Percentiles rank a stretch among this genome's conserved stretches.
phyloP scores from a whole-genome alignment of 2,888 invertebrate genomes.

The Callinectes sapidus region DNA sequence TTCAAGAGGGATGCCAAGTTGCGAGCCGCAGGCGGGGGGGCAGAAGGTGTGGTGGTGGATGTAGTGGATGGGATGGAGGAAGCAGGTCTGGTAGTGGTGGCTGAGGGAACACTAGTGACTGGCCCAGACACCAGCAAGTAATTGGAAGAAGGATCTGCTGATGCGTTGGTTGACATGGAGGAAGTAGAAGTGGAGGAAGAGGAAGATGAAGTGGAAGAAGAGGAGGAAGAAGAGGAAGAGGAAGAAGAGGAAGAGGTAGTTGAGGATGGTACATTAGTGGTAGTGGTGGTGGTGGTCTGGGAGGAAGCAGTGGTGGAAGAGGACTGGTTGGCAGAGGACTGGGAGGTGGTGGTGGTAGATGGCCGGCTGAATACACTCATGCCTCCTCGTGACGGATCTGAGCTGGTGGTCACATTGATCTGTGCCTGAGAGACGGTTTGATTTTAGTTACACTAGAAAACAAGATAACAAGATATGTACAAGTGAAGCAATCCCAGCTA shows the following conservation, averaged over 20 bases:
- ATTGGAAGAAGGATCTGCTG: conserved; percentile 29
- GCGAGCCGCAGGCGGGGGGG: conserved; percentile 40
- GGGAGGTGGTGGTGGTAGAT: conserved; percentile 42
- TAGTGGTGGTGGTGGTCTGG: conserved; percentile 38
- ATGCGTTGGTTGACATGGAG: not conserved
- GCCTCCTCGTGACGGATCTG: conserved; percentile 59
- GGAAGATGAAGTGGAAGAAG: conserved; percentile 41
- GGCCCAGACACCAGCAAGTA: conserved; percentile 15
- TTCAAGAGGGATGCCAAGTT: conserved; percentile 59
- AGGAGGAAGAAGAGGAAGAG: conserved; percentile 36
- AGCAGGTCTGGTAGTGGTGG: not conserved
- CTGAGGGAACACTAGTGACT: not conserved
- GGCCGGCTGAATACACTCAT: conserved; percentile 44
- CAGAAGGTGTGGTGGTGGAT: conserved; percentile 22
- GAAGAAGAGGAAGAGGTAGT: not conserved
- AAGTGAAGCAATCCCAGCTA: not conserved
- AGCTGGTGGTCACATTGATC: conserved; percentile 74
- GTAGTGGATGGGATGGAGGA: conserved; percentile 10
- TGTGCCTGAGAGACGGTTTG: conserved; percentile 73
- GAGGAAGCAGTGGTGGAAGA: conserved; percentile 40
- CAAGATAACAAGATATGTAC: not conserved
- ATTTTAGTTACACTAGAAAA: not conserved
- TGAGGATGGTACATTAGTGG: conserved; percentile 34
- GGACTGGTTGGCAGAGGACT: conserved; percentile 30
- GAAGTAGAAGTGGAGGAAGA: conserved; percentile 37